Percentiles rank a stretch among this genome's conserved stretches.
These are phyloP conservation scores for Pissodes strobi DNA, from an alignment of 1,140 invertebrate genomes.

Conservation along the genomic window DNA sequence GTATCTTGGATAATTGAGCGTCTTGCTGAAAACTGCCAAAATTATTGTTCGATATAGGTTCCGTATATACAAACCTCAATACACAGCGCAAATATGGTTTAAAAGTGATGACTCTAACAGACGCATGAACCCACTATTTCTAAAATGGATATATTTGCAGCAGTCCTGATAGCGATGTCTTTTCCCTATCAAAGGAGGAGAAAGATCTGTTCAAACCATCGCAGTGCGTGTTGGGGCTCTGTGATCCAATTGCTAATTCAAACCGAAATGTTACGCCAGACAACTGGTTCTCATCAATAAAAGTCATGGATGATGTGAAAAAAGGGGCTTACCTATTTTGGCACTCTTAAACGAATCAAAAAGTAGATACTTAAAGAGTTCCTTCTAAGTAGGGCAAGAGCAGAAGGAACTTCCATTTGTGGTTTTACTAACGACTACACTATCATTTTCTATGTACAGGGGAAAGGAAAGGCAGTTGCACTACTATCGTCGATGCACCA, in stretches of 20 bases:
- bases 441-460: conserved; percentile 43
- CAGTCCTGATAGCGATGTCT: conserved; percentile 1
- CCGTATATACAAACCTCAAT: conserved; percentile 10
- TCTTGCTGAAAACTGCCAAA: conserved; percentile 12
- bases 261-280: conserved; percentile 51
- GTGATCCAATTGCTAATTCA: conserved; percentile 38
- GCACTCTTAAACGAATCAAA: conserved; percentile 53
- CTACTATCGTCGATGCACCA: conserved; percentile 51
- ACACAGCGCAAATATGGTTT: conserved; percentile 14
- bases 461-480: conserved; percentile 46
- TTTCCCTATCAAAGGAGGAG: conserved; percentile 12
- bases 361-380: conserved; percentile 44
- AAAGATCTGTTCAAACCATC: conserved; percentile 11
- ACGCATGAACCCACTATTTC: conserved; percentile 21
- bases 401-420: conserved; percentile 35
- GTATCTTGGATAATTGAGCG: conserved; percentile 1
- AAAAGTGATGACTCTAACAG: conserved; percentile 16
- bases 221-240: conserved; percentile 25
- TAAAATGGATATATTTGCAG: background rate
- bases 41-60: conserved; percentile 15
- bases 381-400: conserved; percentile 24
- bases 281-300: conserved; percentile 52
- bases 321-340: conserved; percentile 46
- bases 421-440: conserved; percentile 42
- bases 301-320: conserved; percentile 29